Percentiles rank a stretch among this genome's conserved stretches.
Conservation (phyloP, 2,113 vertebrate species). For the Numida meleagris region DNA sequence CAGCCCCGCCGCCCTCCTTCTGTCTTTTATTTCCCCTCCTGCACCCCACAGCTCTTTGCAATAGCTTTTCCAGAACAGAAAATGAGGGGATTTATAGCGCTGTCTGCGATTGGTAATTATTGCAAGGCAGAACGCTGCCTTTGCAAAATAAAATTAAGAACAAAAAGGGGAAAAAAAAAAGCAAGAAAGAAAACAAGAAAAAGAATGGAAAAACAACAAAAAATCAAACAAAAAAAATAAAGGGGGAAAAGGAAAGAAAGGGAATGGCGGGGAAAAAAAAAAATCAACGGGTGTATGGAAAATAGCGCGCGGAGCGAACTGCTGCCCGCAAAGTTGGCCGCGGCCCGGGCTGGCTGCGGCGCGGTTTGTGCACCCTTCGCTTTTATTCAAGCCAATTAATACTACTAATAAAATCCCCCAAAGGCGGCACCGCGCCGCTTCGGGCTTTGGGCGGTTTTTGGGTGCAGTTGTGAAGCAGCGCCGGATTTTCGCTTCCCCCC, state of each 20-base stretch:
- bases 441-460: neutral
- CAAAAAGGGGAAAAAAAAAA: neutral
- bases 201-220: too few species aligned
- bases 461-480: neutral
- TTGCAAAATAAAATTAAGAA: neutral
- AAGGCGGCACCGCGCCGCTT: too few species aligned
- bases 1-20: constrained; percentile 89
- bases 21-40: constrained; percentile 82
- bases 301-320: neutral
- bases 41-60: constrained; percentile 82
- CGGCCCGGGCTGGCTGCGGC: neutral
- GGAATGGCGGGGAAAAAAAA: too few species aligned
- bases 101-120: constrained; percentile 73
- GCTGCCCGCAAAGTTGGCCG: neutral
- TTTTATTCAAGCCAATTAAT: neutral
- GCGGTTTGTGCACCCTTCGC: too few species aligned
- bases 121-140: constrained; percentile 60
- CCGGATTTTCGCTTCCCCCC: neutral
- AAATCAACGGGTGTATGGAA: neutral
- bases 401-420: neutral
- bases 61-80: constrained; percentile 72
- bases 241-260: neutral
- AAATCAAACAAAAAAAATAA: neutral
- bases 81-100: constrained; percentile 75
- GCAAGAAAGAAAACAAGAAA: too few species aligned